Percentiles rank a stretch among this genome's conserved stretches.
Conservation (phyloP, 2,797 vertebrate genomes). For the Notoglanidium macrostoma region DNA sequence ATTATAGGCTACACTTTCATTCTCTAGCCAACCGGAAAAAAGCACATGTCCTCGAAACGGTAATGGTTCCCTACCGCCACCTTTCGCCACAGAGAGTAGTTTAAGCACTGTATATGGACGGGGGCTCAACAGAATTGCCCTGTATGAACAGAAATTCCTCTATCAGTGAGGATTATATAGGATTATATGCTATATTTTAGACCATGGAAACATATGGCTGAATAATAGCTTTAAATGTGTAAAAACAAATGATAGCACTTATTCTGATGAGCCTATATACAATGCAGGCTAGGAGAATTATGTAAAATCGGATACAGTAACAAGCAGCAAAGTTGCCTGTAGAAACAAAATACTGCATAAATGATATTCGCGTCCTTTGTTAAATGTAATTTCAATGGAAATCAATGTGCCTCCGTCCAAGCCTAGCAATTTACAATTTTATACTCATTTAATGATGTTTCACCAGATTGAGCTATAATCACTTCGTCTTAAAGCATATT, state of each 20-base stretch:
- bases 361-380: background rate
- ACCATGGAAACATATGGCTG: background rate
- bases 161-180: background rate
- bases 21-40: background rate
- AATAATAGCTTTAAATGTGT: background rate
- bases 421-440: background rate
- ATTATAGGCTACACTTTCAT: background rate
- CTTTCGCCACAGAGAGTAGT: background rate
- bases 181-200: background rate
- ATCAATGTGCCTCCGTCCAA: background rate
- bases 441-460: background rate
- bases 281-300: background rate
- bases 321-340: background rate
- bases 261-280: background rate
- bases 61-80: conserved; percentile 23
- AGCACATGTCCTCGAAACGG: background rate
- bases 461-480: background rate
- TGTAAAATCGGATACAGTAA: background rate
- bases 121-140: background rate
- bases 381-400: background rate
- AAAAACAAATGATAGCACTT: background rate
- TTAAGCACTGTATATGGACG: background rate
- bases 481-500: background rate
- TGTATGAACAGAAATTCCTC: background rate
- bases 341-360: background rate